These are phyloP conservation scores for Gouania willdenowi DNA, from an alignment of 2,797 vertebrate species.

Conservation along the genomic window DNA sequence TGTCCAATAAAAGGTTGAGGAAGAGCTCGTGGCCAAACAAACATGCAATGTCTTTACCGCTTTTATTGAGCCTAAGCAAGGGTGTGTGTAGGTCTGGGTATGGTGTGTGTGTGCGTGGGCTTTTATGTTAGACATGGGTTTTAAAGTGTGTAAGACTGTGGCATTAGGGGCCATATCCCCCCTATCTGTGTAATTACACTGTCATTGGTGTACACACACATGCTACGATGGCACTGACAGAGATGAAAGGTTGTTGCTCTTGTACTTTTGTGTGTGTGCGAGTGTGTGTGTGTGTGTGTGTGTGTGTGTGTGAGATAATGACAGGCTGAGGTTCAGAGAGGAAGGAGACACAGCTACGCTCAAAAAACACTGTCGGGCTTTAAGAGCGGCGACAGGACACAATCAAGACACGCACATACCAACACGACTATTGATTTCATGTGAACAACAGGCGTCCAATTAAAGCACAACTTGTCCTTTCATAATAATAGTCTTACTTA, in stretches of 20 bases:
- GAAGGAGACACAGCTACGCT: constrained; percentile 61
- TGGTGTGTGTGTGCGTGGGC: constrained; percentile 14
- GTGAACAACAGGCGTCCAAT: neutral
- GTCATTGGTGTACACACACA: constrained; percentile 49
- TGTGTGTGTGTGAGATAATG: constrained; percentile 54
- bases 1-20: constrained; percentile 13
- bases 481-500: too few relatives aligned
- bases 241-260: constrained; percentile 71
- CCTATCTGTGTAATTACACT: constrained; percentile 67
- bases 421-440: constrained; percentile 21
- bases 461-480: constrained; percentile 3
- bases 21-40: constrained; percentile 18
- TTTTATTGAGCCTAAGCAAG: constrained; percentile 61
- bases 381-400: constrained; percentile 56
- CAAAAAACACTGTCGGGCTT: constrained; percentile 57
- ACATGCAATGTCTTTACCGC: constrained; percentile 40
- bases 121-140: constrained; percentile 72
- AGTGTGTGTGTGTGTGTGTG: constrained; percentile 30
- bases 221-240: constrained; percentile 55
- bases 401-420: constrained; percentile 32
- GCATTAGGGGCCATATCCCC: constrained; percentile 68
- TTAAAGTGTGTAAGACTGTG: constrained; percentile 68
- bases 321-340: constrained; percentile 60
- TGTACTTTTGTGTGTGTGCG: constrained; percentile 18
- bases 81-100: constrained; percentile 8